Conservation (phyloP, 1,140 invertebrate species). For the Mizuhopecten yessoensis region DNA sequence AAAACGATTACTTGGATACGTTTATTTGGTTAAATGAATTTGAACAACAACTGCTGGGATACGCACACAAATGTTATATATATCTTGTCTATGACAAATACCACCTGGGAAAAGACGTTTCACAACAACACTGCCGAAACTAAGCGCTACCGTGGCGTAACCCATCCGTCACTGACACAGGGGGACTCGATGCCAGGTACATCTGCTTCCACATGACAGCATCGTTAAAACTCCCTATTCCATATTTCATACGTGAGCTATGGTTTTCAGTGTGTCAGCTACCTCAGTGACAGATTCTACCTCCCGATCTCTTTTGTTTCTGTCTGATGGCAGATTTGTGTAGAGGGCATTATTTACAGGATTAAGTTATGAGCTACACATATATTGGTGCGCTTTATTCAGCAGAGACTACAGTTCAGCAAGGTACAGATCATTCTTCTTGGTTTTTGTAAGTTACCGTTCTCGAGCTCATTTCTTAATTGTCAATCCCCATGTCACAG, state of each 20-base stretch:
- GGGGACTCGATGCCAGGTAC: neutral
- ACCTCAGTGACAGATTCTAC: neutral
- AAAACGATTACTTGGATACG: no score
- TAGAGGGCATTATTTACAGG: neutral
- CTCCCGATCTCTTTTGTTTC: constrained; percentile 26
- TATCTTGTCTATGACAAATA: neutral
- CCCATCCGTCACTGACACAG: neutral
- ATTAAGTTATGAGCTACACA: no score
- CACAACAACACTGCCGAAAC: neutral
- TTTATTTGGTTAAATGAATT: neutral
- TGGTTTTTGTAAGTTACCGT: no score
- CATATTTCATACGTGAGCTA: neutral
- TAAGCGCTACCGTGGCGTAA: neutral
- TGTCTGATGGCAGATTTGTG: neutral
- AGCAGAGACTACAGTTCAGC: no score
- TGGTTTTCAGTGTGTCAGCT: neutral
- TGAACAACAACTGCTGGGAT: neutral
- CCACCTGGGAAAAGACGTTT: neutral
- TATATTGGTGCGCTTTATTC: no score
- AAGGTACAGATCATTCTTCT: no score
- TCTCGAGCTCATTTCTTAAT: no score
- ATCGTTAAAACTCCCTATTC: constrained; percentile 4
- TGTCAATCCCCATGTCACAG: no score
- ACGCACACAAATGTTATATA: neutral
- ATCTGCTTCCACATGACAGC: neutral